Percentiles rank a stretch among this genome's conserved stretches.
These are phyloP conservation scores for Centropus unirufus DNA, from an alignment of 2,113 vertebrate species.

Conservation along the genomic window DNA sequence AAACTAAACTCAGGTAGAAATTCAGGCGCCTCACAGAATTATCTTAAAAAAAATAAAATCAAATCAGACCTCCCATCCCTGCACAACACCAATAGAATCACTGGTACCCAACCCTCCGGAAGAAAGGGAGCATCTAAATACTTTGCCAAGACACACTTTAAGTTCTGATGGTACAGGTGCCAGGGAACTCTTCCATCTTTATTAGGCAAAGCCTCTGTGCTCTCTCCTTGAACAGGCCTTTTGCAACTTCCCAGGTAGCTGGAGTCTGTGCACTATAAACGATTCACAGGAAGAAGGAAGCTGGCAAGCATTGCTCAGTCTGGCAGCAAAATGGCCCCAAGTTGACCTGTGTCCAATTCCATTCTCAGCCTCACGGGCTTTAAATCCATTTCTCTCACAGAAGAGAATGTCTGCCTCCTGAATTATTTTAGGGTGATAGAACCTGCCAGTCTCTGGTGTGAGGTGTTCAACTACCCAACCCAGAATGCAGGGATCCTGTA, in stretches of 20 bases:
- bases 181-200: neutral
- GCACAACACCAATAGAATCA: neutral
- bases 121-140: neutral
- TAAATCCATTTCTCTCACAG: neutral
- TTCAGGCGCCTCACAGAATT: fast-evolving
- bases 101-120: neutral
- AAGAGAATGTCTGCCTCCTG: neutral
- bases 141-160: neutral
- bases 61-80: neutral
- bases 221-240: neutral
- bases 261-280: neutral
- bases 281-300: neutral
- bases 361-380: neutral
- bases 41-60: neutral
- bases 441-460: neutral
- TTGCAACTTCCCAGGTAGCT: neutral
- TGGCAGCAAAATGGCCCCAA: fast-evolving
- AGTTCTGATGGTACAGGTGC: neutral
- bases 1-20: neutral
- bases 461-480: neutral
- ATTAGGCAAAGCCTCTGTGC: neutral
- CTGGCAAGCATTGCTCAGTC: neutral
- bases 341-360: neutral
- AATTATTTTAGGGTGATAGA: neutral
- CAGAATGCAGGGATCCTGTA: neutral